phyloP scores from a whole-genome alignment of 2,113 vertebrate genomes.

The Kobus ellipsiprymnus region DNA sequence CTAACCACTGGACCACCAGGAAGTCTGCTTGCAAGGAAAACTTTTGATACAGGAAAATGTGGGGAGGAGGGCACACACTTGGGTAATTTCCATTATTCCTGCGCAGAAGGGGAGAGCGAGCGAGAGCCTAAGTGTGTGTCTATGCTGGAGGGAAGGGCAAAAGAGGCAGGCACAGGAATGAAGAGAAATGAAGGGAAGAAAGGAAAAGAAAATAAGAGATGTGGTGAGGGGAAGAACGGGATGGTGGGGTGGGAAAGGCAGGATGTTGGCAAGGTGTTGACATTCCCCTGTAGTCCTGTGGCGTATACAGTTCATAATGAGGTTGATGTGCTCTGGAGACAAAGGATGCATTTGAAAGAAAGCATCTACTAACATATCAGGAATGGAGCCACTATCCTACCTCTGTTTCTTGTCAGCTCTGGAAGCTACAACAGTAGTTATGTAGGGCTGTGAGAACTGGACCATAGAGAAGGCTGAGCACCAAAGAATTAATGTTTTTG shows the following conservation, averaged over 20 bases:
- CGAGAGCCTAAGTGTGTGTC: not conserved
- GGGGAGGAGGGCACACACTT: fast-evolving
- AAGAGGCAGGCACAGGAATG: not conserved
- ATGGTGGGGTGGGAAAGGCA: not conserved
- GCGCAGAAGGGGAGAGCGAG: not conserved
- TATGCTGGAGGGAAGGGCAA: not conserved
- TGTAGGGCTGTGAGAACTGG: not conserved
- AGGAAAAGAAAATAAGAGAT: fast-evolving
- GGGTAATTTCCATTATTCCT: not conserved
- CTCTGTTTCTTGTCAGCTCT: not conserved
- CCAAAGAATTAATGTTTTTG: not conserved
- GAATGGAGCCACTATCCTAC: not conserved
- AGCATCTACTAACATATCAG: not conserved
- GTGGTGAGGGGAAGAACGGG: fast-evolving
- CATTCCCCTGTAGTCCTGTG: too few species aligned
- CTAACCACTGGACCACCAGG: not conserved
- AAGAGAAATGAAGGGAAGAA: not conserved
- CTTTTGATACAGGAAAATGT: not conserved
- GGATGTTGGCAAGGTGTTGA: not conserved
- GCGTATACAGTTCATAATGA: not conserved
- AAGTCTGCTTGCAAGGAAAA: not conserved
- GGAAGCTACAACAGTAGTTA: not conserved
- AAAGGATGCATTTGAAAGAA: not conserved
- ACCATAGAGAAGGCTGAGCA: not conserved
- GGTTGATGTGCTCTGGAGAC: not conserved